A percentile compares a stretch with the other conserved stretches of the same genome.
Evolutionary conservation across 2,888 invertebrate species (phyloP).

Genomic region (Tenodera sinensis): DNA sequence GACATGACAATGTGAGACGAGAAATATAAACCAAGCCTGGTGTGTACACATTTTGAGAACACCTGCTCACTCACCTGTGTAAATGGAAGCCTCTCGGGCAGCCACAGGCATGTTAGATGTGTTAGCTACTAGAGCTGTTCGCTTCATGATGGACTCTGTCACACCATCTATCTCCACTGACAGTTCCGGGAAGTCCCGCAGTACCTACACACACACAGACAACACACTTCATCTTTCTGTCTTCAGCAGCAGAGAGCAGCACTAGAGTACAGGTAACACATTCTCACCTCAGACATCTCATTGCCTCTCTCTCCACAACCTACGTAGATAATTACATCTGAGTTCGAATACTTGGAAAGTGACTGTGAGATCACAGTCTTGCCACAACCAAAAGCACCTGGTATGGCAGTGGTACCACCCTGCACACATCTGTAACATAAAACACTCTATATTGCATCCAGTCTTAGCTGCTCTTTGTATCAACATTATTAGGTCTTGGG

Average conservation of each 20-base stretch:
- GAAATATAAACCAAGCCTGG: too few relatives aligned
- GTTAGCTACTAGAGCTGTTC: conserved; percentile 98
- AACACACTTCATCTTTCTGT: not conserved
- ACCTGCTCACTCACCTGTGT: conserved; percentile 67
- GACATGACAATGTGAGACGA: not conserved
- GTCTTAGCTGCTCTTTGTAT: too few relatives aligned
- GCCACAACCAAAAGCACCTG: conserved; percentile 99
- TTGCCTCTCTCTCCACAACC: conserved; percentile 99
- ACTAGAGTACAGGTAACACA: not conserved
- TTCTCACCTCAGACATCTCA: conserved; percentile 91
- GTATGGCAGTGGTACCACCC: conserved; percentile 98
- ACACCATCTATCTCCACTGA: conserved; percentile 95
- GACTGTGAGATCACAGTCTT: conserved; percentile 99
- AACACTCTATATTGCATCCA: too few relatives aligned
- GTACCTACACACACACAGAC: conserved; percentile 51
- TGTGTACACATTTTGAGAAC: not conserved
- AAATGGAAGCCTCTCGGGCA: conserved; percentile 99
- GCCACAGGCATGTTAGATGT: conserved; percentile 99
- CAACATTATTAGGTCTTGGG: too few relatives aligned
- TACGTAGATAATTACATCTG: conserved; percentile 98
- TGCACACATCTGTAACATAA: conserved; percentile 75
- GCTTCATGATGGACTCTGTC: conserved; percentile 99
- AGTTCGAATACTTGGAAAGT: conserved; percentile 98
- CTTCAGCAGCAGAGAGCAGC: not conserved
- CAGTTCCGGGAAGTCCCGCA: conserved; percentile 98